Conservation (phyloP, 2,888 invertebrate species). For the Lasioglossum morio region DNA sequence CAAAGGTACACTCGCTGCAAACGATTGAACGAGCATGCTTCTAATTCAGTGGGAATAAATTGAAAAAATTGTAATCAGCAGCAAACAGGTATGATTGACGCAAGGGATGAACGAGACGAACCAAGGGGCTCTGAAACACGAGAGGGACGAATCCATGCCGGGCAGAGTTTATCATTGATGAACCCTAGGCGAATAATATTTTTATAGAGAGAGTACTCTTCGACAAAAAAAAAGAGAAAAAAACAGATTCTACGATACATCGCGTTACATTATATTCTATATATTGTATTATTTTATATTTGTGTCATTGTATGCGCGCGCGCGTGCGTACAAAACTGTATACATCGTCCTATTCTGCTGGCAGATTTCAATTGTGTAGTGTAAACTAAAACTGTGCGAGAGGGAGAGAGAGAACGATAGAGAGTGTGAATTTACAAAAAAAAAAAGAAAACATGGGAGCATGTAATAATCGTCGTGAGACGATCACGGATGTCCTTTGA, state of each 20-base stretch:
- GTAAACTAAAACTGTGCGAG: constrained; percentile 10
- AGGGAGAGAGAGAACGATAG: not conserved
- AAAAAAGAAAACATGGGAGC: not conserved
- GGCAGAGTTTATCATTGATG: constrained; percentile 36
- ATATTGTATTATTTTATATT: constrained; percentile 63
- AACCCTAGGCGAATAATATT: constrained; percentile 71
- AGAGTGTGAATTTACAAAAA: not conserved
- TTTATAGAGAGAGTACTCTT: constrained; percentile 74
- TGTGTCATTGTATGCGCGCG: constrained; percentile 48
- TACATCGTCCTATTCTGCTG: constrained; percentile 57
- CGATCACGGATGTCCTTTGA: constrained; percentile 30
- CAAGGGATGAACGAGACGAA: not conserved
- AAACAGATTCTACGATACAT: constrained; percentile 62
- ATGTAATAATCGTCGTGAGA: not conserved
- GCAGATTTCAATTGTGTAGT: constrained; percentile 58
- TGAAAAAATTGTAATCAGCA: not conserved
- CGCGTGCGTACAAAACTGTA: constrained; percentile 34
- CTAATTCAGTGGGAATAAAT: too few relatives aligned
- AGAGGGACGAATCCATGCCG: constrained; percentile 8
- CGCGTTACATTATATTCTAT: constrained; percentile 65
- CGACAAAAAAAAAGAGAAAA: constrained; percentile 4
- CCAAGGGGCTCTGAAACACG: not conserved
- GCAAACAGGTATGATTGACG: not conserved
- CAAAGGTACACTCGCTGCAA: not conserved
- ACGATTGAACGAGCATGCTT: not conserved